A percentile compares a stretch with the other conserved stretches of the same genome.
Conservation (phyloP, 2,797 vertebrate species). For the Sebastes iracundus region DNA sequence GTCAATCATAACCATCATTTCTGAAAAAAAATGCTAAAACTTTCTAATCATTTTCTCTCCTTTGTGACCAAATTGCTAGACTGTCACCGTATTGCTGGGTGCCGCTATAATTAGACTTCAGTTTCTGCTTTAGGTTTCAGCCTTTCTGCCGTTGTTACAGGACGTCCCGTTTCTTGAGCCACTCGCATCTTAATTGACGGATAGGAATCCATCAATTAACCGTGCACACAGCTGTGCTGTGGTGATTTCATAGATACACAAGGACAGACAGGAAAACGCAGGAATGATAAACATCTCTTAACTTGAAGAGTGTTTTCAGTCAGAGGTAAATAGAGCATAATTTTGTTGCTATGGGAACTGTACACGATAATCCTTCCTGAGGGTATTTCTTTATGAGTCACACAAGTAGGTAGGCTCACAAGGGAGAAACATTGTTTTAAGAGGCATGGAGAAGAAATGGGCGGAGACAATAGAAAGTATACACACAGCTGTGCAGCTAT, state of each 20-base stretch:
- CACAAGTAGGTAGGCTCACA: background rate
- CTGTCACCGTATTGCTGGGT: background rate
- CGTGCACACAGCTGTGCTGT: slow-evolving; percentile 3
- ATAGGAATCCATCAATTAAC: slow-evolving; percentile 33
- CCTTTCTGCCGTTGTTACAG: background rate
- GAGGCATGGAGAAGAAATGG: background rate
- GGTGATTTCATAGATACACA: slow-evolving; percentile 25
- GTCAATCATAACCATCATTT: background rate
- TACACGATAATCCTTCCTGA: slow-evolving; percentile 23
- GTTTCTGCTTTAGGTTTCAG: background rate
- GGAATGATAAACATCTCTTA: slow-evolving; percentile 31
- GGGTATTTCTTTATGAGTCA: slow-evolving; percentile 17
- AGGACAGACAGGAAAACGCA: slow-evolving; percentile 25
- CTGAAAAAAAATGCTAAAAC: background rate
- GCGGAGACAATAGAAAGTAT: background rate
- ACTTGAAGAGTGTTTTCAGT: slow-evolving; percentile 30
- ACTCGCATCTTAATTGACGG: slow-evolving; percentile 35
- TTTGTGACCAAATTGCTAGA: background rate
- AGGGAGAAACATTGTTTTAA: background rate
- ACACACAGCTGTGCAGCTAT: background rate
- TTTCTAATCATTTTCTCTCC: background rate
- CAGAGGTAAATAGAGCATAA: slow-evolving; percentile 25
- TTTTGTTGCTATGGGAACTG: slow-evolving; percentile 50
- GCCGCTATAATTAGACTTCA: slow-evolving; percentile 18
- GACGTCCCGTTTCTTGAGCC: background rate